Evolutionary conservation across 2,888 invertebrate species (phyloP).

Genomic region (Masnerella sp.): DNA sequence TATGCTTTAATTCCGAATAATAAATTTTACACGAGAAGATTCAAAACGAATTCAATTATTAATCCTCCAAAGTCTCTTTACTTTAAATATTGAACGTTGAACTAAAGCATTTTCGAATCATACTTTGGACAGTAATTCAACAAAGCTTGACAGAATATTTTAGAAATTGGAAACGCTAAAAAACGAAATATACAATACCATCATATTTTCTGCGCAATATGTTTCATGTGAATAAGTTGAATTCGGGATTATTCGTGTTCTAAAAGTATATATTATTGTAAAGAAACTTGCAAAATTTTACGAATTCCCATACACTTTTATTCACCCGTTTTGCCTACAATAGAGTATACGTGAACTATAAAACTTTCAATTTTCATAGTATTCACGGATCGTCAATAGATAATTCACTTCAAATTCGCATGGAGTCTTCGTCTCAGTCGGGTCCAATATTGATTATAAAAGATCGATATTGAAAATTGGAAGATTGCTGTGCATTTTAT

Average conservation of each 20-base stretch:
- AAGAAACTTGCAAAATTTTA: background rate
- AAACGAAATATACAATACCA: background rate
- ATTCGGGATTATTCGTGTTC: background rate
- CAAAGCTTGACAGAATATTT: too few species aligned
- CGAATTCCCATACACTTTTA: conserved; percentile 8
- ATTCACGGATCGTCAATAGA: conserved; percentile 10
- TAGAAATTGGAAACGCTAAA: background rate
- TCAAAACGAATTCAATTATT: too few species aligned
- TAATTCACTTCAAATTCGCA: background rate
- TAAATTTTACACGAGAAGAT: too few species aligned
- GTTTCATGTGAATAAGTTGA: background rate
- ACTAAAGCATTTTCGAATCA: too few species aligned
- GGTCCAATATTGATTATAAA: background rate
- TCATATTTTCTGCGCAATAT: background rate
- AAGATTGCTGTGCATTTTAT: too few species aligned
- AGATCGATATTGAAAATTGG: background rate
- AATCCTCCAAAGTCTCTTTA: too few species aligned
- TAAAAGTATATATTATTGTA: background rate
- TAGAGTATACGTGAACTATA: conserved; percentile 1
- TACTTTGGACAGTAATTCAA: too few species aligned
- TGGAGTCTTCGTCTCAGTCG: background rate
- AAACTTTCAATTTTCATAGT: conserved; percentile 12
- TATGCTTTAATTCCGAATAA: too few species aligned
- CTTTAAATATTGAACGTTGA: too few species aligned
- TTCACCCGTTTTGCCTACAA: background rate